phyloP scores from a whole-genome alignment of 2,888 invertebrate genomes.

The Cantharis nigra region DNA sequence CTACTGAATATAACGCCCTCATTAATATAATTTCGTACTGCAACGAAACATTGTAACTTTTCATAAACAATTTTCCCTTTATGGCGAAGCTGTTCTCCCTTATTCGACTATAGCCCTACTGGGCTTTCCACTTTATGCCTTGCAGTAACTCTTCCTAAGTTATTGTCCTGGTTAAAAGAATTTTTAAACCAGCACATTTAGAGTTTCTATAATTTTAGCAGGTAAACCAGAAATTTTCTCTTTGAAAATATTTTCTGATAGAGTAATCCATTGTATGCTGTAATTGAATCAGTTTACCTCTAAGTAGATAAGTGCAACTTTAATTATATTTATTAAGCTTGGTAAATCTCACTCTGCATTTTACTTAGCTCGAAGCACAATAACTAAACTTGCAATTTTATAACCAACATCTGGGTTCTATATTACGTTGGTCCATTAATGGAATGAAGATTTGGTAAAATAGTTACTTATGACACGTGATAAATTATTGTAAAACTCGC shows the following conservation, averaged over 20 bases:
- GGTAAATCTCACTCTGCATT: background rate
- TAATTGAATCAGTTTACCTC: background rate
- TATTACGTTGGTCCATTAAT: background rate
- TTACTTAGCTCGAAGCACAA: background rate
- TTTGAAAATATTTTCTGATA: background rate
- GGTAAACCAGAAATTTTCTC: background rate
- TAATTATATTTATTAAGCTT: background rate
- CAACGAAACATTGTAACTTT: background rate
- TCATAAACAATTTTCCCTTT: background rate
- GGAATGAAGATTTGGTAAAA: background rate
- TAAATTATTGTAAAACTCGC: background rate
- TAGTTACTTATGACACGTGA: background rate
- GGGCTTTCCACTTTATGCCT: background rate
- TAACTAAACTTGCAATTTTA: background rate
- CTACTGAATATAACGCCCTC: background rate
- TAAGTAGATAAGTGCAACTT: background rate
- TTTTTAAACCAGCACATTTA: background rate
- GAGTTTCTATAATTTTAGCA: background rate
- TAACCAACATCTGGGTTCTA: background rate
- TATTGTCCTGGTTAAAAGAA: background rate
- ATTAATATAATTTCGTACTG: background rate
- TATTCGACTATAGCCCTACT: background rate
- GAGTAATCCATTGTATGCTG: background rate
- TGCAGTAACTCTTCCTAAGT: background rate
- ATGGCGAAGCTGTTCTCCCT: background rate